Evolutionary conservation across 2,888 invertebrate genomes (phyloP), one percentile per base, ranked within the genome.

Genomic region (Amphiduros pacificus): DNA sequence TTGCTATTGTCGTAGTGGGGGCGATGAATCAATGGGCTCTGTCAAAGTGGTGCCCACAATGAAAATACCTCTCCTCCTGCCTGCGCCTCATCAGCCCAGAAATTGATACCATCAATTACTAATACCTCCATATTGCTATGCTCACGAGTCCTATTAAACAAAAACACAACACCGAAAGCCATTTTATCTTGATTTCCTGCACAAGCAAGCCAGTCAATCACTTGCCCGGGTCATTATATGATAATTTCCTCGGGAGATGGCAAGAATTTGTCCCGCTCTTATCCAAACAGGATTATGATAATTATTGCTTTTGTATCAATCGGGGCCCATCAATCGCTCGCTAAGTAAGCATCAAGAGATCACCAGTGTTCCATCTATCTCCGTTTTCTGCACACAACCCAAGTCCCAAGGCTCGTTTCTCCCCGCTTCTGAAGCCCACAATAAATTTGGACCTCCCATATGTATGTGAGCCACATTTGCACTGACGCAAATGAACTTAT

Each of bases 11-110:
- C 36, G 50, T 58, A 49, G 32, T 32, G 58, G 58, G 58, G 22
- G 50, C 44, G 32, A 58, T 58, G 48, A 49, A 58, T 58, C 58
- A 58, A 58, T 58, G 44, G 31, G 51, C 22, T 28, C 24, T 58
- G 58, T 58, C 58, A 58, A 28, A 49, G 32, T 36, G 50, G 32
- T 27, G 9, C 36, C 17, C 48, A 36, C 58, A 58, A 51, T 58
- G 58, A 58, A 48, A 58, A 58, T 48, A 58, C 36, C 44, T n/a
- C 44, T 9, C 20, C 44, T 44, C n/a, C 44, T 6, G 22, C n/a
- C n/a, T 44, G 44, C n/a, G 44, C 44, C n/a, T 44, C 44, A 44
- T 44, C 44, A 44, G 44, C 44, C 44, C n/a, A 44, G 44, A 44
- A 44, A 44, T 44, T 44, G 44, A 44, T 44, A 44, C 22, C 44